These are phyloP conservation scores for Drosophila colorata DNA, from an alignment of 2,888 invertebrate genomes.

Conservation along the genomic window DNA sequence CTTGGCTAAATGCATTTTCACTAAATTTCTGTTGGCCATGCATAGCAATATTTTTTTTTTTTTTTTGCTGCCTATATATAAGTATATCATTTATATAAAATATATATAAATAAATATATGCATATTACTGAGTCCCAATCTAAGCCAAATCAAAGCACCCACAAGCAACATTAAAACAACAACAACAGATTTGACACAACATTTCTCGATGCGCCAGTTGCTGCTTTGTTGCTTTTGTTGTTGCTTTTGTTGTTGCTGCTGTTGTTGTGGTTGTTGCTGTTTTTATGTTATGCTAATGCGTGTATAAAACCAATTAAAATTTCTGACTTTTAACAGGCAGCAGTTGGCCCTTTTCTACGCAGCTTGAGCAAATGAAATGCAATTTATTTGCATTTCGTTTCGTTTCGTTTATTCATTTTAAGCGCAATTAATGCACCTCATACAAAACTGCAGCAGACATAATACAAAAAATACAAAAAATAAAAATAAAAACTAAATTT, in stretches of 20 bases:
- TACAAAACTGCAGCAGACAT: constrained; percentile 23
- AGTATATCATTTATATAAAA: background rate
- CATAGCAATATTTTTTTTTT: constrained; percentile 42
- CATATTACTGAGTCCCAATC: constrained; percentile 9
- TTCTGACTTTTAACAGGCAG: constrained; percentile 46
- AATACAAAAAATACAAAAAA: constrained; percentile 7
- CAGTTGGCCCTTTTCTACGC: constrained; percentile 27
- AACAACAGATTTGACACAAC: constrained; percentile 22
- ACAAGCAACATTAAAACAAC: constrained; percentile 19
- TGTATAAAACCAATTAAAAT: constrained; percentile 72
- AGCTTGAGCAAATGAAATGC: constrained; percentile 61
- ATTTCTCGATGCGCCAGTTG: no score
- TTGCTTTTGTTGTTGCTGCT: constrained; percentile 15
- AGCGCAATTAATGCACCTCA: constrained; percentile 65
- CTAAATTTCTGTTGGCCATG: constrained; percentile 66
- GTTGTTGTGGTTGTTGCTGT: constrained; percentile 28
- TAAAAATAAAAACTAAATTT: background rate
- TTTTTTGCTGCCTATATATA: constrained; percentile 4
- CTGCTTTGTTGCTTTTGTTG: constrained; percentile 3
- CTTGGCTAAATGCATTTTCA: constrained; percentile 78
- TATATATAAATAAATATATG: background rate
- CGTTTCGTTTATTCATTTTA: constrained; percentile 44
- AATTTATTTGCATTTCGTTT: constrained; percentile 63
- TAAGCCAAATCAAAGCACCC: constrained; percentile 28
- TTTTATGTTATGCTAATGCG: constrained; percentile 71